Percentiles rank a stretch among this genome's conserved stretches.
Conservation (phyloP, 2,797 vertebrate species). For the Phalanger gymnotis region DNA sequence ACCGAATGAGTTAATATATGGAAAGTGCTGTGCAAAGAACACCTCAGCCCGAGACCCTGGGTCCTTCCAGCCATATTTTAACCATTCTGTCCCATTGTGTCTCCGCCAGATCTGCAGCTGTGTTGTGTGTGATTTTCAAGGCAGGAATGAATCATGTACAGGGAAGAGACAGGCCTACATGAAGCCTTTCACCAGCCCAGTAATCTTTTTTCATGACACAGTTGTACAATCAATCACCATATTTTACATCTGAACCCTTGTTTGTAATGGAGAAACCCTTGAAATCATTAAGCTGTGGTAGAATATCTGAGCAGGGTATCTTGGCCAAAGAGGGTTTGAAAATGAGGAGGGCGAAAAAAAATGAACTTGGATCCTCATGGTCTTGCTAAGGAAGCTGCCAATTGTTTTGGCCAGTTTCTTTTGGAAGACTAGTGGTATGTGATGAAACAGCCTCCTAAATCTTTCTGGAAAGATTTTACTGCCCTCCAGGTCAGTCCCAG, state of each 20-base stretch:
- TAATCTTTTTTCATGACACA: background rate
- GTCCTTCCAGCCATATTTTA: background rate
- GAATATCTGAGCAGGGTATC: background rate
- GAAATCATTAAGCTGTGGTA: background rate
- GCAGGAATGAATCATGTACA: background rate
- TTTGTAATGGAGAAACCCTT: background rate
- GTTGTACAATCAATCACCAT: background rate
- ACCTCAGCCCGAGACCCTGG: background rate
- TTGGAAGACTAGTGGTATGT: background rate
- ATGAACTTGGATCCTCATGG: background rate
- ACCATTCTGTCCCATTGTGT: background rate
- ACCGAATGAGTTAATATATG: background rate
- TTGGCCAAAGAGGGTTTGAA: background rate
- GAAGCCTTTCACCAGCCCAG: background rate
- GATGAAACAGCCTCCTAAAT: background rate
- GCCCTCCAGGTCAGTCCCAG: background rate
- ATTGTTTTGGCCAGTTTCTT: constrained; percentile 8
- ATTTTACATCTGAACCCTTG: background rate
- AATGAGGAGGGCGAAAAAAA: background rate
- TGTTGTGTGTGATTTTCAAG: background rate
- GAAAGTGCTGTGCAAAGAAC: background rate
- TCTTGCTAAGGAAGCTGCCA: background rate
- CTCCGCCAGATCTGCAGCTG: background rate
- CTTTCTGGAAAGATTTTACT: background rate
- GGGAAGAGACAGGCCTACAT: background rate